Conservation (phyloP, 2,113 vertebrate genomes). For the Eurystomus gularis region DNA sequence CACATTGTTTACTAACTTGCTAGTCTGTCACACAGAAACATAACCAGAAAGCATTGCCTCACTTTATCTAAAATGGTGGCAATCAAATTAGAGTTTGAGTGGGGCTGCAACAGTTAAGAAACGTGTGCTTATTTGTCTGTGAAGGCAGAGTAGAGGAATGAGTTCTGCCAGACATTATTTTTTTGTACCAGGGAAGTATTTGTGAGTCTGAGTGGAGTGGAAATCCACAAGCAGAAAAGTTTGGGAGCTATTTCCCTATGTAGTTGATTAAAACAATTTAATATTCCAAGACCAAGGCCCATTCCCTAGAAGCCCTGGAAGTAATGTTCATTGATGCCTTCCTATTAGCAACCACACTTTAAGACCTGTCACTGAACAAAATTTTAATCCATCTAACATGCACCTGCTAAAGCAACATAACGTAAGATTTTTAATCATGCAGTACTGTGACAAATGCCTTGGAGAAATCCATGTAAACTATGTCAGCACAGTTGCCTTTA, state of each 20-base stretch:
- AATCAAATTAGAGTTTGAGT: background rate
- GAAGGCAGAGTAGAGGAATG: background rate
- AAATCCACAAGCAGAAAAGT: background rate
- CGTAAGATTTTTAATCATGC: background rate
- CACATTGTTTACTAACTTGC: background rate
- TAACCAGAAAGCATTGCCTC: background rate
- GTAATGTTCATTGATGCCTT: background rate
- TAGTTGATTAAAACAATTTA: background rate
- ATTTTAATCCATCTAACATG: background rate
- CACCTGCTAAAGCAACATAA: background rate
- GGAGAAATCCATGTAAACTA: slow-evolving; percentile 45
- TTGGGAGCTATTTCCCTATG: background rate
- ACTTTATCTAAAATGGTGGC: background rate
- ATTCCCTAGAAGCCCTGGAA: background rate
- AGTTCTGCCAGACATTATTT: background rate
- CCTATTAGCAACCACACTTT: background rate
- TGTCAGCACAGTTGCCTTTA: slow-evolving; percentile 32
- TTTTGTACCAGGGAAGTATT: background rate
- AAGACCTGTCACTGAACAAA: background rate
- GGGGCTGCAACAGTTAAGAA: background rate
- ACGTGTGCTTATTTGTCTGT: background rate
- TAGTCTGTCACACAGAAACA: background rate
- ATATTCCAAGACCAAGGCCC: background rate
- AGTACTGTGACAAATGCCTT: background rate
- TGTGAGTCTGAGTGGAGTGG: background rate